Evolutionary conservation across 1,140 invertebrate genomes (phyloP).

Genomic region (Nilaparvata lugens): DNA sequence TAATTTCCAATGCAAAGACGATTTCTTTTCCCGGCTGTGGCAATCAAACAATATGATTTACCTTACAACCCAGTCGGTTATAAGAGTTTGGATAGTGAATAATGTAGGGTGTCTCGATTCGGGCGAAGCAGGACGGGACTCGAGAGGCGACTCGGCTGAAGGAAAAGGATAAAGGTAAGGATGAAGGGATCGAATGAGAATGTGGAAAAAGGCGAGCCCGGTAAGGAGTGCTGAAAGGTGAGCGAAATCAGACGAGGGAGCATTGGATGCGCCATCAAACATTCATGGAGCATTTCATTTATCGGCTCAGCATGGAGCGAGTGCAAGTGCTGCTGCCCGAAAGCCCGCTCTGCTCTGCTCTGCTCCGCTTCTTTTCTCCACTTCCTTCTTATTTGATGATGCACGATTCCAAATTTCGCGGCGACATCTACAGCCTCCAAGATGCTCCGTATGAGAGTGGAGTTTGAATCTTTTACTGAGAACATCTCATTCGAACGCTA

Average conservation of each 20-base stretch:
- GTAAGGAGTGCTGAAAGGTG: background rate
- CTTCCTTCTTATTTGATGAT: no score
- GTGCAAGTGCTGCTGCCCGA: no score
- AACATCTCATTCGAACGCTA: no score
- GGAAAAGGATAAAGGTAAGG: background rate
- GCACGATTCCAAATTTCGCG: no score
- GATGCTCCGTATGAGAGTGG: no score
- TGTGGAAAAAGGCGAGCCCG: background rate
- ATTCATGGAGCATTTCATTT: conserved; percentile 6
- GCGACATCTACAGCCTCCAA: no score
- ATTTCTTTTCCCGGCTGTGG: no score
- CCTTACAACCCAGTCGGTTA: background rate
- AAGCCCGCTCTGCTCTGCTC: no score
- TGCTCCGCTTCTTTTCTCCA: no score
- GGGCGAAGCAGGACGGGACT: background rate
- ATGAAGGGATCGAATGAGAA: background rate
- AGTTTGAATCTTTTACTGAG: no score
- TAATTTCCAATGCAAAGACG: no score
- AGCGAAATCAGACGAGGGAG: background rate
- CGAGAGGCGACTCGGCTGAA: background rate
- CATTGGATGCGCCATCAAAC: conserved; percentile 2
- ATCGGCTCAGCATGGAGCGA: background rate
- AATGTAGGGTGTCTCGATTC: background rate
- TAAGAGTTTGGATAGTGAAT: conserved; percentile 3
- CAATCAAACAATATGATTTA: conserved; percentile 3